Percentiles rank a stretch among this genome's conserved stretches.
These are phyloP conservation scores for Xenopus tropicalis DNA, from an alignment of 2,113 vertebrate genomes.

Conservation along the genomic window DNA sequence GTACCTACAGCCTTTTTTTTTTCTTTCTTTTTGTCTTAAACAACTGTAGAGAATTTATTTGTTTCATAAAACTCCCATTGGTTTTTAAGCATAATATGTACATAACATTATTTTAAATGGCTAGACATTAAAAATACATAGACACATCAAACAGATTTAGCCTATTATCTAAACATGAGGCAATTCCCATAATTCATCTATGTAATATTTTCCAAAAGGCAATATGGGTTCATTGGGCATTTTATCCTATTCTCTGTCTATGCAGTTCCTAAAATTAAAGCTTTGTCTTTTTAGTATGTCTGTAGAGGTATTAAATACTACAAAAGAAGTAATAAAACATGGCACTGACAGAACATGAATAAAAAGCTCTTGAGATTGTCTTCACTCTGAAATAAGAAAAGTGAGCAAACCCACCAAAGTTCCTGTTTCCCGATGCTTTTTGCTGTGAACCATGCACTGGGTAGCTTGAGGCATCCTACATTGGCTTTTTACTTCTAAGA, in stretches of 20 bases:
- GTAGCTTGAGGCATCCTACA: constrained; percentile 66
- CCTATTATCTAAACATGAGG: too few relatives aligned
- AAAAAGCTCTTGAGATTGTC: constrained; percentile 72
- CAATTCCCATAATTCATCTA: constrained; percentile 20
- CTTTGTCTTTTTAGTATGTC: constrained; percentile 82
- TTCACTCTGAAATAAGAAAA: constrained; percentile 64
- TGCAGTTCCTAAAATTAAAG: constrained; percentile 90
- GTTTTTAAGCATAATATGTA: not conserved
- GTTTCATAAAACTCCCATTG: not conserved
- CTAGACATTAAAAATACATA: not conserved
- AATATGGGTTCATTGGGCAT: constrained; percentile 40
- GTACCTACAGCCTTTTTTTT: not conserved
- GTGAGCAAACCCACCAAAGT: constrained; percentile 75
- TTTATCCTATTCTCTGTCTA: constrained; percentile 66
- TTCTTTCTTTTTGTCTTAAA: not conserved
- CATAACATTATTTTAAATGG: not conserved
- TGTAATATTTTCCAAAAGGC: constrained; percentile 7
- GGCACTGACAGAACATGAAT: constrained; percentile 76
- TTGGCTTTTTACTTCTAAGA: constrained; percentile 63
- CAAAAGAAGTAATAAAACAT: constrained; percentile 81
- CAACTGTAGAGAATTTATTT: not conserved
- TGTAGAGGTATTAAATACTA: constrained; percentile 90
- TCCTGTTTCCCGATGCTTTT: constrained; percentile 70
- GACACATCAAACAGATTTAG: not conserved
- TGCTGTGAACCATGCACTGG: constrained; percentile 71